These are phyloP conservation scores for Neoascia interrupta DNA, from an alignment of 2,888 invertebrate species.

Conservation along the genomic window DNA sequence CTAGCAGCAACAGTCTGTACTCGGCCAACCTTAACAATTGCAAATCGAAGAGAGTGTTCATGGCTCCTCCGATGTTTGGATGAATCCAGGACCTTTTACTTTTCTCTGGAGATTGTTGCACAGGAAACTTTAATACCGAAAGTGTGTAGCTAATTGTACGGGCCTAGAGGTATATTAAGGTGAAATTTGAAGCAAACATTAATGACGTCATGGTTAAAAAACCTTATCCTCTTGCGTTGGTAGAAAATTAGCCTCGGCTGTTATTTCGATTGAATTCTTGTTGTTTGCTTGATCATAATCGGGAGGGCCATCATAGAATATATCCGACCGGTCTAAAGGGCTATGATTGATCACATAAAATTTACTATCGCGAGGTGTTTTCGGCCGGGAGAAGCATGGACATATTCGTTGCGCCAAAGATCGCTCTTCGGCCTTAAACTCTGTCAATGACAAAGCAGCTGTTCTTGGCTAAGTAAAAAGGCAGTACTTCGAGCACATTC, in stretches of 20 bases:
- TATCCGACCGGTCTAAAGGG: constrained; percentile 86
- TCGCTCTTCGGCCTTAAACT: neutral
- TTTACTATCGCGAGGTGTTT: constrained; percentile 1
- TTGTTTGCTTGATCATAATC: constrained; percentile 57
- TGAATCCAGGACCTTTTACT: neutral
- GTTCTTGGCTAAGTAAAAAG: neutral
- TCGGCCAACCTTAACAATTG: constrained; percentile 72
- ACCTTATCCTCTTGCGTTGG: constrained; percentile 54
- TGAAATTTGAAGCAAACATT: too few species aligned
- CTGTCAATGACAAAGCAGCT: neutral
- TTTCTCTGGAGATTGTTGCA: neutral
- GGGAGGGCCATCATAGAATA: constrained; percentile 81
- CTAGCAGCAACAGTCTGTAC: constrained; percentile 77
- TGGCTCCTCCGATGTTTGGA: too few species aligned
- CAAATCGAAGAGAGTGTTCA: constrained; percentile 74
- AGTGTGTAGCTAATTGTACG: constrained; percentile 58
- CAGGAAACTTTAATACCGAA: constrained; percentile 50
- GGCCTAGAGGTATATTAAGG: constrained; percentile 38
- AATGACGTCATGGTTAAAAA: too few species aligned
- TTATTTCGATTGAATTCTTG: constrained; percentile 70
- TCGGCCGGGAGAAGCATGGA: neutral
- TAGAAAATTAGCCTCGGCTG: constrained; percentile 67
- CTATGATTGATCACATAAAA: constrained; percentile 72
- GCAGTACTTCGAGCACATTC: too few species aligned
- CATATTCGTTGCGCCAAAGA: neutral